Conservation (phyloP, 2,113 vertebrate species). For the Canis aureus region DNA sequence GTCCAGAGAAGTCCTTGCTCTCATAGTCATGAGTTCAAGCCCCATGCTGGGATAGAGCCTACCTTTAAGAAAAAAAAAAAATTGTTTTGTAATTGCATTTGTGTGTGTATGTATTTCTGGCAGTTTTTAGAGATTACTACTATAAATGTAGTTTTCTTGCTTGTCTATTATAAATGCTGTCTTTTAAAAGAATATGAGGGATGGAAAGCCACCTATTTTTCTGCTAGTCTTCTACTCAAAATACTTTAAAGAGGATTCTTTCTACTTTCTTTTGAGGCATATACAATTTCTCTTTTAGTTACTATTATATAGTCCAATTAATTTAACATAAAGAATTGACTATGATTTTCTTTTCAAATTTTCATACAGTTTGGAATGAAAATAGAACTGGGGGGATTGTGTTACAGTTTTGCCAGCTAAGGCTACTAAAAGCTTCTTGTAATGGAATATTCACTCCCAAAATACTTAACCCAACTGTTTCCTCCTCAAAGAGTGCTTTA, state of each 20-base stretch:
- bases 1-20: neutral
- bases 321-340: neutral
- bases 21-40: neutral
- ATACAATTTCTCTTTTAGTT: neutral
- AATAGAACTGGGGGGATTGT: neutral
- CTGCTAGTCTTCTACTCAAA: neutral
- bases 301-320: neutral
- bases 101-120: constrained; percentile 16
- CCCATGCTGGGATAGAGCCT: neutral
- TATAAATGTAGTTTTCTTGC: neutral
- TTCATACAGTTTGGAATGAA: constrained; percentile 26
- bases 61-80: neutral
- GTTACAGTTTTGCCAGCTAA: neutral
- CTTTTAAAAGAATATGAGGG: neutral
- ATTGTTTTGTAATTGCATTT: neutral
- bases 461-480: neutral
- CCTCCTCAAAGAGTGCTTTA: neutral
- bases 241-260: neutral
- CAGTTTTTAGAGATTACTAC: neutral
- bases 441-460: neutral
- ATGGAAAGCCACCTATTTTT: neutral
- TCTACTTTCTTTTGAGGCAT: constrained; percentile 14
- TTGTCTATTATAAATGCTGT: neutral
- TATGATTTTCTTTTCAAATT: constrained; percentile 33
- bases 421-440: neutral